Evolutionary conservation across 2,888 invertebrate species (phyloP), one percentile per base, ranked within the genome.

Genomic region (Venustoraphidia nigricollis): DNA sequence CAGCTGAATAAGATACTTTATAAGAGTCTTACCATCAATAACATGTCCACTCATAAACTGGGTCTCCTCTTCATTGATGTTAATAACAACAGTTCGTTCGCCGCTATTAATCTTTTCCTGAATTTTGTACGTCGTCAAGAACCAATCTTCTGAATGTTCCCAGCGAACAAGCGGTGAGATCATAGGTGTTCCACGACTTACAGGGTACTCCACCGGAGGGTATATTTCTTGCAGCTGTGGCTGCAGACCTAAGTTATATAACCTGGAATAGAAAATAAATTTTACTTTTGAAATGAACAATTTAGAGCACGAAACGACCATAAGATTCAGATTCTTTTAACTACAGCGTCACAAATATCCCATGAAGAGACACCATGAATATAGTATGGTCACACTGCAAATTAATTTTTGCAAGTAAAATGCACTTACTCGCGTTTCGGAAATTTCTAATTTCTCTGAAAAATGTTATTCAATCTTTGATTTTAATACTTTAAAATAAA

Each of bases 181-280:
- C 78, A 86, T 86, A 0, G 88, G 83, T 0, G 95, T 95, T 2
- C 86, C 83, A 35, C 83, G 75, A 0, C 90, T 83, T 1, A 95
- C 94, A 0, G 95, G 95, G 65, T 79, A 90, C 40, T 75, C 60
- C 0, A 90, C 70, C 34, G 71, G 64, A 0, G 90, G 85, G 65
- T 90, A 93, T 39, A 96, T 69, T 48, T 80, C 77, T 1, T 83
- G 73, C 5, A 92, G 64, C 51, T 82, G 75, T 1, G 88, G 77
- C 58, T 85, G 80, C 47, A 84, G 60, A 2, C 96, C 95, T 34
- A 74, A 70, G 53, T 80, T 77, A 66, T 83, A 93, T 51, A 93
- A 64, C 56, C 86, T 87, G 59, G 34, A 63, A 64, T 69, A 55
- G 51, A 63, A 65, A 46, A 39, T 27, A 13, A 13, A 36, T 10